Percentiles rank a stretch among this genome's conserved stretches.
phyloP scores from a whole-genome alignment of 2,797 vertebrate genomes.

The Crocodylus rhombifer region DNA sequence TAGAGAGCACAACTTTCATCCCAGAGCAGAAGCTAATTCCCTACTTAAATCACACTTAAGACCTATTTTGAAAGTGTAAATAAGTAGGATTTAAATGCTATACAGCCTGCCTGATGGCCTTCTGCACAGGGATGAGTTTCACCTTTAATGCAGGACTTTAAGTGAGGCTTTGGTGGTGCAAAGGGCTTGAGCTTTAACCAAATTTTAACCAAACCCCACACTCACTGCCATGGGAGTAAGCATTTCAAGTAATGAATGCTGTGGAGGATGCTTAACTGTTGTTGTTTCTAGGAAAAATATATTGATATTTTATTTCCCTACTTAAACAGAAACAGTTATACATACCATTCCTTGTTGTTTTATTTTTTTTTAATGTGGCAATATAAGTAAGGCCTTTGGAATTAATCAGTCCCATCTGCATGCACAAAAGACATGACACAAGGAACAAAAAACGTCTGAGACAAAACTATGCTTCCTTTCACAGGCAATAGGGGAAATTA shows the following conservation, averaged over 20 bases:
- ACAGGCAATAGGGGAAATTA: slow-evolving; percentile 85
- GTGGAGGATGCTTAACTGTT: neutral
- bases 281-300: slow-evolving; percentile 30
- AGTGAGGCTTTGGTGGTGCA: neutral
- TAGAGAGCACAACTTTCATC: slow-evolving; percentile 12
- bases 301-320: neutral
- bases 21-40: neutral
- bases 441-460: slow-evolving; percentile 82
- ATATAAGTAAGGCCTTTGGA: slow-evolving; percentile 65
- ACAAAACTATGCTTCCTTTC: slow-evolving; percentile 83
- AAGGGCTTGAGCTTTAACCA: neutral
- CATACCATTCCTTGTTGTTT: slow-evolving; percentile 23
- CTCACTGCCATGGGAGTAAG: neutral
- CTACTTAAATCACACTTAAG: slow-evolving; percentile 45
- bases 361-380: slow-evolving; percentile 66
- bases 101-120: neutral
- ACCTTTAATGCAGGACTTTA: neutral
- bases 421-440: slow-evolving; percentile 84
- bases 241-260: neutral
- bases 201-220: neutral
- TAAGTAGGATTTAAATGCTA: neutral
- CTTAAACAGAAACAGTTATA: slow-evolving; percentile 52
- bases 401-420: slow-evolving; percentile 86
- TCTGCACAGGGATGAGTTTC: neutral
- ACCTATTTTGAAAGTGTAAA: slow-evolving; percentile 38